Percentiles rank a stretch among this genome's conserved stretches.
phyloP scores from a whole-genome alignment of 2,113 vertebrate genomes.

The Osmerus eperlanus region DNA sequence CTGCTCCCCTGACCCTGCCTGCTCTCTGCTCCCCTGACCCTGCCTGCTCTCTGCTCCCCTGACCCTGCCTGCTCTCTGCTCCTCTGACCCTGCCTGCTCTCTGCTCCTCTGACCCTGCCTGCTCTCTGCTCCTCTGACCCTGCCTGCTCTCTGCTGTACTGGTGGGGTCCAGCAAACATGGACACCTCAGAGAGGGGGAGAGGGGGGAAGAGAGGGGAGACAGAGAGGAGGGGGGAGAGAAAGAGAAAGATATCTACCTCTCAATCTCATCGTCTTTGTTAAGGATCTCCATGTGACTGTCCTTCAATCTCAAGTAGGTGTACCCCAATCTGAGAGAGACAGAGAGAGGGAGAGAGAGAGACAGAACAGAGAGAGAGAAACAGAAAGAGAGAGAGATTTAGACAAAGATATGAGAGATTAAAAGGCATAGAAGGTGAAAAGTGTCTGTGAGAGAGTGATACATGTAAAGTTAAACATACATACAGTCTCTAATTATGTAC shows the following conservation, averaged over 20 bases:
- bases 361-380: not conserved
- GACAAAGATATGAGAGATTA: not conserved
- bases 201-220: not conserved
- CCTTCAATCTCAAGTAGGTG: conserved; percentile 89
- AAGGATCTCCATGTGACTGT: conserved; percentile 92
- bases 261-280: conserved; percentile 91
- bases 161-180: too few relatives aligned
- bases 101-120: too few relatives aligned
- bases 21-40: too few relatives aligned
- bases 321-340: conserved; percentile 81
- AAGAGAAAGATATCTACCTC: conserved; percentile 69
- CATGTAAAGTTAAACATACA: not conserved
- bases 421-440: not conserved
- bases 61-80: too few relatives aligned
- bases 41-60: too few relatives aligned
- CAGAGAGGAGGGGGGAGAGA: not conserved
- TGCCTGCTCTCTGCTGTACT: too few relatives aligned
- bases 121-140: too few relatives aligned
- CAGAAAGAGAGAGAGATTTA: conserved; percentile 3
- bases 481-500: too few relatives aligned
- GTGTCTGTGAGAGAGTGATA: not conserved
- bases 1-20: too few relatives aligned
- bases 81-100: too few relatives aligned
- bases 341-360: conserved; percentile 20
- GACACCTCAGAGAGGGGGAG: not conserved